Evolutionary conservation across 1,140 invertebrate species (phyloP), one percentile per base, ranked within the genome.

Genomic region (Atta colombica): DNA sequence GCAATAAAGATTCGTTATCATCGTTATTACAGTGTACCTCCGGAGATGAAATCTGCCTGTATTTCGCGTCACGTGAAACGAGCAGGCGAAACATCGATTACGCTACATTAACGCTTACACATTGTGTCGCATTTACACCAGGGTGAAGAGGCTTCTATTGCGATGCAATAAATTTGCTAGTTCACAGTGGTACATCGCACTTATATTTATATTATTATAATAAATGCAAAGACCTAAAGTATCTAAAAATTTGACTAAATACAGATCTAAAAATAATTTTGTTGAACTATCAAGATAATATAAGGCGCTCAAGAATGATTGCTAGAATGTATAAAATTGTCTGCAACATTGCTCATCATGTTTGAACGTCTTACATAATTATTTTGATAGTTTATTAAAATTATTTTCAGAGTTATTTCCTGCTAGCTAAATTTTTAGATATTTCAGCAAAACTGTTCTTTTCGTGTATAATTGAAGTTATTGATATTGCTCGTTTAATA

Each of bases 1-100:
- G 81, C 69, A 74, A 84, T 84, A 63, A 75, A 84, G 81, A 75
- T 84, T 14, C 18, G 68, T 21, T 84, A 84, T 84, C 69, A 31
- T 16, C 16, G 35, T 75, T 84, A 84, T 84, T 84, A 84, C 69
- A 21, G 80, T 74, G 25, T 39, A 31, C 55, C 31, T 31, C 16
- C 28, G 25, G 61, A 61, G 55, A 84, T 74, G 51, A 74, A 84
- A 84, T 84, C 81, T 51, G 25, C 35, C 31, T 51, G 28, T 69
- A 25, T 72, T 74, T 75, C 10, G n/a, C 39, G 69, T 84, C 58
- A 71, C 28, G 49, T 71, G 78, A 71, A 71, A 71, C 53, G 65
- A 68, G 63, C 65, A 53, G 66, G 63, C 66, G 12, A 71, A 35
- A 31, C n/a, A 6, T 58, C 49, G 66, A 81, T 81, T 81, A 81